Evolutionary conservation across 1,140 invertebrate genomes (phyloP).

Genomic region (Lepidurus couesii): DNA sequence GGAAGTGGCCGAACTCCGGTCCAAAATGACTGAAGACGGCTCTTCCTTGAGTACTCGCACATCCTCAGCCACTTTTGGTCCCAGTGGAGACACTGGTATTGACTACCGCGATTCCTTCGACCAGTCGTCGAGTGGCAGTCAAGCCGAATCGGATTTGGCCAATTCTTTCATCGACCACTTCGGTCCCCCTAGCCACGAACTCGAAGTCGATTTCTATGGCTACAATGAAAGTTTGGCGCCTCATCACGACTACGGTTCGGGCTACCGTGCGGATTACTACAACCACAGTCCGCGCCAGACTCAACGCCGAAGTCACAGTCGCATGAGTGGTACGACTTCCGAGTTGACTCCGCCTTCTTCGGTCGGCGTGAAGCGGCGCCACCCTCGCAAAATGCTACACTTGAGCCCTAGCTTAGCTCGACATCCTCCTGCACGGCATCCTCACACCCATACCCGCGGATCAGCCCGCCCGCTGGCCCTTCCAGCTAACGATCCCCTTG

Average conservation of each 20-base stretch:
- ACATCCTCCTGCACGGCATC: conserved; percentile 47
- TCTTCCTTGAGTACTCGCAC: conserved; percentile 43
- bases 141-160: conserved; percentile 50
- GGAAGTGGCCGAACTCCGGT: neutral
- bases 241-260: neutral
- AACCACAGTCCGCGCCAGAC: neutral
- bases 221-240: conserved; percentile 13
- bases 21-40: conserved; percentile 28
- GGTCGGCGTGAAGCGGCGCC: neutral
- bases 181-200: neutral
- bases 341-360: neutral
- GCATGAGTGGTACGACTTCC: conserved; percentile 34
- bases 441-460: conserved; percentile 39
- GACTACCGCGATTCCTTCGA: conserved; percentile 59
- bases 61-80: conserved; percentile 60
- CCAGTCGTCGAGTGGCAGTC: conserved; percentile 68
- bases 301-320: conserved; percentile 25
- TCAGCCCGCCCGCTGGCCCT: conserved; percentile 38
- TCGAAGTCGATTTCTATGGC: conserved; percentile 9
- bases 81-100: conserved; percentile 37
- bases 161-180: conserved; percentile 22
- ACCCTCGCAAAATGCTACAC: conserved; percentile 1
- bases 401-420: conserved; percentile 33
- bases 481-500: conserved; percentile 32
- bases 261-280: conserved; percentile 26